These are phyloP conservation scores for Vidua chalybeata DNA, from an alignment of 2,113 vertebrate species.

Conservation along the genomic window DNA sequence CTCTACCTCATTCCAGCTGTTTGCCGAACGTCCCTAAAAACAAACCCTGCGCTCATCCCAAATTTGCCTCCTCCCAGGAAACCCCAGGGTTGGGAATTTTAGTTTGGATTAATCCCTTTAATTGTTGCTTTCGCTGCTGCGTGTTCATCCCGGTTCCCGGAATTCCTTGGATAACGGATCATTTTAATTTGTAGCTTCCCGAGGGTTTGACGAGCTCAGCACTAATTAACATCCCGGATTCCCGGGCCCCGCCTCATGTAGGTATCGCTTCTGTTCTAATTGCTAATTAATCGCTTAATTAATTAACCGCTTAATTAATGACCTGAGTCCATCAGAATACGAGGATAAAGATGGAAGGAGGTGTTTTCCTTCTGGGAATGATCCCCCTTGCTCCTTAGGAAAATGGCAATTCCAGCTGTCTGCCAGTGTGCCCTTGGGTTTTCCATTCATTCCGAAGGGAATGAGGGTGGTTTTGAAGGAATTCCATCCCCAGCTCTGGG, in stretches of 20 bases:
- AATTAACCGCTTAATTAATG: not conserved
- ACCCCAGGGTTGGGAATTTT: not conserved
- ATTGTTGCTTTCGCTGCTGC: not conserved
- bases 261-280: constrained; percentile 76
- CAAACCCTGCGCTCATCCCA: not conserved
- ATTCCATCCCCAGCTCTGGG: fast-evolving
- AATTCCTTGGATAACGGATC: constrained; percentile 65
- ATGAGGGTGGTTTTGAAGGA: fast-evolving
- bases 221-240: constrained; percentile 86
- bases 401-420: no score
- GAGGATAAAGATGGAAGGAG: fast-evolving
- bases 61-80: not conserved
- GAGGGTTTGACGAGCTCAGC: constrained; percentile 83
- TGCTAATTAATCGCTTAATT: not conserved
- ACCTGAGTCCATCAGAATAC: fast-evolving
- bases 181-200: constrained; percentile 84
- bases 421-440: fast-evolving
- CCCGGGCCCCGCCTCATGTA: constrained; percentile 87
- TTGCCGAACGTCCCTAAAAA: fast-evolving
- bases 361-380: not conserved
- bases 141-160: not conserved
- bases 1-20: not conserved
- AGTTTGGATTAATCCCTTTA: fast-evolving
- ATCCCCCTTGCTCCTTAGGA: fast-evolving
- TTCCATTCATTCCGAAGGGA: not conserved